Evolutionary conservation across 2,888 invertebrate species (phyloP).

Genomic region (Phengaris arion): DNA sequence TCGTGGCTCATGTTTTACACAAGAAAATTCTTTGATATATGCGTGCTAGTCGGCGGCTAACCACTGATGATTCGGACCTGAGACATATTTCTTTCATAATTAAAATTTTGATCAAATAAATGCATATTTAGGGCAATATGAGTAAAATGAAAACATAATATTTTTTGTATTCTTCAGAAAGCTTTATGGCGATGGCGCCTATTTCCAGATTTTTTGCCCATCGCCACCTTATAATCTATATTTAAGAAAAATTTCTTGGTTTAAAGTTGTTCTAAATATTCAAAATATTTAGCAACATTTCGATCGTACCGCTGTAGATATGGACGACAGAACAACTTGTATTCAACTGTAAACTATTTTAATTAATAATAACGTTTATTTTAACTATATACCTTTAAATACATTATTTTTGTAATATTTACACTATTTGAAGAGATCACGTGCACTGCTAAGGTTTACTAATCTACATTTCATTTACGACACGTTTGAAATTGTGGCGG

Average conservation of each 20-base stretch:
- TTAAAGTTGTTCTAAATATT: background rate
- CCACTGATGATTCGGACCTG: constrained; percentile 8
- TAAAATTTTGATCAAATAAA: background rate
- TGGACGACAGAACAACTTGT: constrained; percentile 15
- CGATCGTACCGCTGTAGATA: constrained; percentile 19
- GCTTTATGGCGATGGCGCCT: background rate
- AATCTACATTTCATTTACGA: background rate
- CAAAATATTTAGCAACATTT: constrained; percentile 6
- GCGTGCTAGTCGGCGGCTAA: background rate
- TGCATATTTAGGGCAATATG: too few relatives aligned
- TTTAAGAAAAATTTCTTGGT: background rate
- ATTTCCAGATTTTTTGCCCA: background rate
- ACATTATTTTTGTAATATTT: constrained; percentile 27
- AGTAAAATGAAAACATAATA: too few relatives aligned
- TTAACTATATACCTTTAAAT: constrained; percentile 14
- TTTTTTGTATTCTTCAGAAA: too few relatives aligned
- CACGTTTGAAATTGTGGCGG: background rate
- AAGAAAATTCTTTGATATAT: background rate
- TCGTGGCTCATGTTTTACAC: background rate
- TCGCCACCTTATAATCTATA: background rate
- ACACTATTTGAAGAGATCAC: constrained; percentile 22
- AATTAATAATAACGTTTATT: constrained; percentile 15
- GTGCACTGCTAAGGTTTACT: background rate
- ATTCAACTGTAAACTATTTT: constrained; percentile 18
- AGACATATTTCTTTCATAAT: background rate